Evolutionary conservation across 23 tunicate genomes (phyloP).

Genomic region (Botrylloides violaceus): DNA sequence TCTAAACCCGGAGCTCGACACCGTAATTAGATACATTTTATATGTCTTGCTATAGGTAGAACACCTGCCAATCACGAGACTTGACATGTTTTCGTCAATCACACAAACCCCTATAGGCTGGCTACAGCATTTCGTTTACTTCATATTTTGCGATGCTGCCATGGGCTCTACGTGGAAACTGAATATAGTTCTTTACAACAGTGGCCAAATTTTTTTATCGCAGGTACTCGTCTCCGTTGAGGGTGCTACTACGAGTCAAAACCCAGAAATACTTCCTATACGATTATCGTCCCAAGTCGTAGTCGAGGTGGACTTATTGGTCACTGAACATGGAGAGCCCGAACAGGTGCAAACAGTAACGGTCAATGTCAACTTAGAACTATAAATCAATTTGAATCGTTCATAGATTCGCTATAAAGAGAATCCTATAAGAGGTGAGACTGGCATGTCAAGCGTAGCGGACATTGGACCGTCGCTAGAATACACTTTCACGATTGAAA

Average conservation of each 20-base stretch:
- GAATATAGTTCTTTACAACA: too few relatives aligned
- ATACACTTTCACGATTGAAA: constrained; percentile 48
- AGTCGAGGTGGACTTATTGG: constrained; percentile 14
- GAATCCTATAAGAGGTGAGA: constrained; percentile 54
- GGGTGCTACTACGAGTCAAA: constrained; percentile 35
- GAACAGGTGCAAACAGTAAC: too few relatives aligned
- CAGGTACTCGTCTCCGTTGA: constrained; percentile 32
- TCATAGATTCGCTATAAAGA: constrained; percentile 71
- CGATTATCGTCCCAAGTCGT: constrained; percentile 20
- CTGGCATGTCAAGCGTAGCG: constrained; percentile 39
- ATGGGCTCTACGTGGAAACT: too few relatives aligned
- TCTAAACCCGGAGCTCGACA: too few relatives aligned
- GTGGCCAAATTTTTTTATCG: too few relatives aligned
- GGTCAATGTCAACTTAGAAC: background rate
- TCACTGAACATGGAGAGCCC: constrained; percentile 24
- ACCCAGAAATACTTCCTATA: constrained; percentile 36
- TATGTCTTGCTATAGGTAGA: too few relatives aligned
- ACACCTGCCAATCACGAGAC: too few relatives aligned
- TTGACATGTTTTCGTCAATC: too few relatives aligned
- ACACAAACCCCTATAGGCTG: too few relatives aligned
- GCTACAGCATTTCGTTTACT: too few relatives aligned
- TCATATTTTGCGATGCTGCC: too few relatives aligned
- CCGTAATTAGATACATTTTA: too few relatives aligned
- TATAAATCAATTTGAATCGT: background rate
- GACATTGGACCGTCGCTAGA: constrained; percentile 62